Evolutionary conservation across 2,113 vertebrate species (phyloP).

Genomic region (Plotosus lineatus): DNA sequence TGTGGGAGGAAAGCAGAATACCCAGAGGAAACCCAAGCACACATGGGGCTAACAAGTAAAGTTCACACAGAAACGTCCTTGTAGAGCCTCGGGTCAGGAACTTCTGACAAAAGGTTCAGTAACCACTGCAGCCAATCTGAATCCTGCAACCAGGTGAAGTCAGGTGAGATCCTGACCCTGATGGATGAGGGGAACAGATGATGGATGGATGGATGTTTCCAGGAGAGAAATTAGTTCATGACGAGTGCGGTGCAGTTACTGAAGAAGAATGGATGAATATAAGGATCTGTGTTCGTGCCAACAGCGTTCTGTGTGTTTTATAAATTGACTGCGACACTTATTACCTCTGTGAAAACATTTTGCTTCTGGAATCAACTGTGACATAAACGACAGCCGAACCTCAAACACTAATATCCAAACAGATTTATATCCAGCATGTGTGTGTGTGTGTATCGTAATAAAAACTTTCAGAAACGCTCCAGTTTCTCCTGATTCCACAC

Average conservation of each 20-base stretch:
- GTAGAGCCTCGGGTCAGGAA: too few species aligned
- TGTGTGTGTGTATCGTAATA: not conserved
- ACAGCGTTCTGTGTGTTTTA: not conserved
- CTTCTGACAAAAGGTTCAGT: too few species aligned
- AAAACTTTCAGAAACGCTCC: not conserved
- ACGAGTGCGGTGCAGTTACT: not conserved
- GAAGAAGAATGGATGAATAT: not conserved
- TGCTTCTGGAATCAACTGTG: not conserved
- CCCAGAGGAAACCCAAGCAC: too few species aligned
- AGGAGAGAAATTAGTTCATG: not conserved
- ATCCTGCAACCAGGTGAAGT: too few species aligned
- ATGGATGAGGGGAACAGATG: not conserved
- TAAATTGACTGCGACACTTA: not conserved
- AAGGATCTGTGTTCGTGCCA: not conserved
- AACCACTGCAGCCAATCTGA: too few species aligned
- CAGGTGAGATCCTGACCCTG: too few species aligned
- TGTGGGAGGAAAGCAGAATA: too few species aligned
- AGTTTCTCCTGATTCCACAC: not conserved
- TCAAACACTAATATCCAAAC: not conserved
- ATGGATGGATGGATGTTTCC: not conserved
- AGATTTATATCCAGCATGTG: not conserved
- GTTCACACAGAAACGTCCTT: too few species aligned
- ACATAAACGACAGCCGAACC: not conserved
- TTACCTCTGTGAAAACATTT: not conserved
- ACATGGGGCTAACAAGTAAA: too few species aligned